Base-by-base conservation (phyloP, 2,113 vertebrate genomes). In the Neodontobutis hainanensis region DNA sequence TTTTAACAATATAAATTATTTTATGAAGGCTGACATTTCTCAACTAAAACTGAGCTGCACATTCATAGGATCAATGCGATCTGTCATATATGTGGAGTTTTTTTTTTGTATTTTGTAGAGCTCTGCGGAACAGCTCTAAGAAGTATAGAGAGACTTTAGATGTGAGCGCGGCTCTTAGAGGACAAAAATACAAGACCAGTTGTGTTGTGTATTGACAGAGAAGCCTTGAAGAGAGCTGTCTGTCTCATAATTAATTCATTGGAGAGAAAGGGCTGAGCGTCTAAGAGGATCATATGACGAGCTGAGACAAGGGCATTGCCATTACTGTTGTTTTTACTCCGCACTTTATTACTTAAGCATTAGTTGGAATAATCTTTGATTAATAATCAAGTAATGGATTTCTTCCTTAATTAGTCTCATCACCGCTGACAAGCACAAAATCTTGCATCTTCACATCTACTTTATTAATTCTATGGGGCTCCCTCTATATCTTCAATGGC, bases 161-260 rank as follows among this genome's bases (percentile, higher is more conserved):
- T n/a, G n/a, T n/a, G n/a, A n/a, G n/a, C 4, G 44, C 44, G 27
- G 14, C 11, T 70, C 45, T 9, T 6, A 11, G 6, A 67, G 49
- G 53, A 60, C 8, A 43, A 52, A 48, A 60, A 49, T 6, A 59
- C 42, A 3, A 2, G 62, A 55, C 16, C 27, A 15, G 11, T 9
- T 64, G 45, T 62, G 53, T 56, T 61, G 57, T 61, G 64, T 69
- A 10, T 46, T 27, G 9, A 64, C 52, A 60, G 52, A 2, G 15
- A 44, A 76, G 45, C 35, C 72, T 6, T 58, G 51, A 68, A 50
- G 35, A 58, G 49, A 45, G 42, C 11, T 36, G 48, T 67, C 56
- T 65, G 38, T 45, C 56, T 65, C 4, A 38, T 81, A 57, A 60
- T 69, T 70, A 74, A 78, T 67, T 75, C 53, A 85, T 78, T 58